Evolutionary conservation across 2,113 vertebrate genomes (phyloP), one percentile per base, ranked within the genome.

Genomic region (Hippocampus abdominalis): DNA sequence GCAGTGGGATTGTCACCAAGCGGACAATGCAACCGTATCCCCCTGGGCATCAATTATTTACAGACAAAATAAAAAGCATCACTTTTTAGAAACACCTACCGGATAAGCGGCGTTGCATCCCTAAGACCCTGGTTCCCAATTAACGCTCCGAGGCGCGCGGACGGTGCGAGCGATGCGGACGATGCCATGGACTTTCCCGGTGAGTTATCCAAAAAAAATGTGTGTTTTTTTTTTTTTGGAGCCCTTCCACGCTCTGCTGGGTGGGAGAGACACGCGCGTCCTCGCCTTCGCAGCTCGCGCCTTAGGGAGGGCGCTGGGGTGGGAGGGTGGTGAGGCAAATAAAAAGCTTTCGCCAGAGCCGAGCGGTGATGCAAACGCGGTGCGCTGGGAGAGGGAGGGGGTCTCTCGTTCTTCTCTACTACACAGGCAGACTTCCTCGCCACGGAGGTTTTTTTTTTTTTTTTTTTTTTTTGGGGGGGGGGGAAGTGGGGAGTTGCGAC

Each of bases 121-220:
- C 89, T 89, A 91, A 91, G 89, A 87, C 87, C 88, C 86, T 87
- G 76, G 85, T 89, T 87, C 87, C 86, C 89, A 93, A 93, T 92
- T 90, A 91, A 91, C 81, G 81, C 83, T 81, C 79, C 84, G 83
- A 88, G 87, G 75, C 74, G 77, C 81, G 77, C 84, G 88, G 87
- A 91, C 68, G 81, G 85, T 81, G 84, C 76, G 81, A 88, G 86
- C 82, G 86, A 81, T 90, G 88, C 69, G 73, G 84, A 90, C 63
- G 81, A 82, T 78, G 86, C 85, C 75, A 93, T 93, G 91, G 91
- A 93, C 79, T 86, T 88, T 79, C 82, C 87, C 85, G 85, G 92
- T 93, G 89, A 93, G 92, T 93, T 89, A 78, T 36, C 32, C 73
- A 70, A 87, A n/a, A n/a, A n/a, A n/a, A n/a, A n/a, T n/a, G 63